Conservation (phyloP, 2,888 invertebrate species). For the Monochamus alternatus region DNA sequence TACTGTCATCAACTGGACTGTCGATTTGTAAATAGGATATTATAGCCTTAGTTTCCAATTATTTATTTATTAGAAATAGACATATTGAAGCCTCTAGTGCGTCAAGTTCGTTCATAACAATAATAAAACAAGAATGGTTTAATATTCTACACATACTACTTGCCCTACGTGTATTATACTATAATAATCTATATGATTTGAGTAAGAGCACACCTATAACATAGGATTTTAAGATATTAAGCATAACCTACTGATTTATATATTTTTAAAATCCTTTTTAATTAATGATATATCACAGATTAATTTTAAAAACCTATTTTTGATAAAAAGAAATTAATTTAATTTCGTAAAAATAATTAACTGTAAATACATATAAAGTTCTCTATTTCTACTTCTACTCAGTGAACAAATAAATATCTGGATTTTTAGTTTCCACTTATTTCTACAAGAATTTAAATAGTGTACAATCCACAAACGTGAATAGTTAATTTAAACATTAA, state of each 20-base stretch:
- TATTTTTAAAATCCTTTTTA: constrained; percentile 33
- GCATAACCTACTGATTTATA: constrained; percentile 23
- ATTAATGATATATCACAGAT: constrained; percentile 40
- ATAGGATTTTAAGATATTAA: not conserved
- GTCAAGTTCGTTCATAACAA: constrained; percentile 24
- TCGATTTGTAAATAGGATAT: not conserved
- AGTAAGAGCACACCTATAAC: constrained; percentile 14
- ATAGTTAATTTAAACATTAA: too few species aligned
- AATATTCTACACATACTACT: constrained; percentile 22
- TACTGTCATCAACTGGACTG: too few species aligned
- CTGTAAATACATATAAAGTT: constrained; percentile 23
- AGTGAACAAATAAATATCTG: constrained; percentile 28
- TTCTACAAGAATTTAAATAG: too few species aligned
- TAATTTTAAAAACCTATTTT: constrained; percentile 35
- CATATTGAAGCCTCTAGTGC: constrained; percentile 16
- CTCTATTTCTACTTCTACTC: constrained; percentile 20
- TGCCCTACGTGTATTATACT: not conserved
- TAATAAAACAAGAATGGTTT: constrained; percentile 17
- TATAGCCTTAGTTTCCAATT: not conserved
- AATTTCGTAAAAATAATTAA: constrained; percentile 25
- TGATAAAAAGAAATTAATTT: constrained; percentile 30
- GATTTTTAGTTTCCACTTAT: not conserved
- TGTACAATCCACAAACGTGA: too few species aligned
- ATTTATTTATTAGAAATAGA: constrained; percentile 35
- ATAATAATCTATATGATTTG: not conserved